Conservation (phyloP, 2,797 vertebrate genomes). For the Tangara arthus region DNA sequence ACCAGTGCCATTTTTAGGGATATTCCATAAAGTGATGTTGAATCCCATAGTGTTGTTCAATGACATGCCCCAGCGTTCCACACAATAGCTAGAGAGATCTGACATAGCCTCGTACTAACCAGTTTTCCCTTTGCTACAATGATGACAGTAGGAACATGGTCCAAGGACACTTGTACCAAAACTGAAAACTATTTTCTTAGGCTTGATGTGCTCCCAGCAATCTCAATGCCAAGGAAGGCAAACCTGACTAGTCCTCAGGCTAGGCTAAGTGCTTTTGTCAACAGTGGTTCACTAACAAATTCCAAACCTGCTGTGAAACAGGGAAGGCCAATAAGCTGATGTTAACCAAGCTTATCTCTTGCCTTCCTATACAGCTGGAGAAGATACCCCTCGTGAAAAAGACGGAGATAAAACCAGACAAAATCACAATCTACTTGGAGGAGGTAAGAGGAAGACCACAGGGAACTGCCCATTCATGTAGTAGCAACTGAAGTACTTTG, state of each 20-base stretch:
- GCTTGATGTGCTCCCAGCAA: not conserved
- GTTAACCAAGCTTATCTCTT: not conserved
- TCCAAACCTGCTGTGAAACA: not conserved
- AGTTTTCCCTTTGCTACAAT: not conserved
- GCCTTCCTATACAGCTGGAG: slow-evolving; percentile 19
- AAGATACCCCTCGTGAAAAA: slow-evolving; percentile 17
- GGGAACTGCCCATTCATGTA: not conserved
- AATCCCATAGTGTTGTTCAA: not conserved
- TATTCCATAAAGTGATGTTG: not conserved
- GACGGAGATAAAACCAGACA: slow-evolving; percentile 33
- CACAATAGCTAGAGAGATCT: not conserved
- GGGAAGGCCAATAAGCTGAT: not conserved
- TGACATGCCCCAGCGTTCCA: not conserved
- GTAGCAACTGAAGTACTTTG: not conserved
- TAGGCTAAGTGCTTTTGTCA: not conserved
- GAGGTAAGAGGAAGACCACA: slow-evolving; percentile 37
- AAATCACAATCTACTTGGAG: slow-evolving; percentile 55
- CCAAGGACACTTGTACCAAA: not conserved
- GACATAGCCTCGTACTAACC: not conserved
- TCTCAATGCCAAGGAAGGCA: not conserved
- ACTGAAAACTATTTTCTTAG: not conserved
- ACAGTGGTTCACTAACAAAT: not conserved
- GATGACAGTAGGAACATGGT: not conserved
- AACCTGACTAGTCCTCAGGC: not conserved
- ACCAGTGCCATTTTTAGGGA: not conserved